A percentile compares a stretch with the other conserved stretches of the same genome.
Conservation (phyloP, 35 echinoderm and acorn worm species). For the Apostichopus japonicus region DNA sequence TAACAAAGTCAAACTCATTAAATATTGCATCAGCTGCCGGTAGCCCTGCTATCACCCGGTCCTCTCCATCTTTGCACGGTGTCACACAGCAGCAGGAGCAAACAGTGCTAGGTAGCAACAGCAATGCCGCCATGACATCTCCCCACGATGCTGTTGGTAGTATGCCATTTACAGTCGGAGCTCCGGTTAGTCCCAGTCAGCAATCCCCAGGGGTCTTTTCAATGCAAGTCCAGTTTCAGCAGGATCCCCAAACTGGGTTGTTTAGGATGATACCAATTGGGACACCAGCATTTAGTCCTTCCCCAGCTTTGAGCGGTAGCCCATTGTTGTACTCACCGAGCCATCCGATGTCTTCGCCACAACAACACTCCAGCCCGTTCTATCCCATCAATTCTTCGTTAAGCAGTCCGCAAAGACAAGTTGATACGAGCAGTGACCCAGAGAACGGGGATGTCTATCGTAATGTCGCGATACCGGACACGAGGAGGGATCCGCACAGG, state of each 20-base stretch:
- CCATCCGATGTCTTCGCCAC: neutral
- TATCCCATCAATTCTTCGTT: constrained; percentile 12
- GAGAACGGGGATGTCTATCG: constrained; percentile 10
- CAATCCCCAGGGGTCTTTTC: constrained; percentile 47
- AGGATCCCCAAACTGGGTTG: constrained; percentile 91
- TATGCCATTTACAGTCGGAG: neutral
- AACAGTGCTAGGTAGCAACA: neutral
- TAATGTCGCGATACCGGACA: constrained; percentile 30
- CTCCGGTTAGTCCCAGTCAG: neutral
- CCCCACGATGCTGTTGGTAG: neutral
- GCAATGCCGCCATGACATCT: neutral
- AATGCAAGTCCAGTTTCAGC: constrained; percentile 81
- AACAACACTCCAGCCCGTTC: constrained; percentile 10
- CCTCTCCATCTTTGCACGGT: neutral
- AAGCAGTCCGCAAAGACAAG: neutral
- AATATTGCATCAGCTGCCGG: neutral
- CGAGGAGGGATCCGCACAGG: constrained; percentile 59
- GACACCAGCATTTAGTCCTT: constrained; percentile 51
- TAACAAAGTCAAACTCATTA: neutral
- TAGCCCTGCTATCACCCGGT: neutral
- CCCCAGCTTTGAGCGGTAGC: constrained; percentile 29
- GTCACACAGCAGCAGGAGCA: neutral
- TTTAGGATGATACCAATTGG: constrained; percentile 79
- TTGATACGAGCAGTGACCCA: constrained; percentile 60
- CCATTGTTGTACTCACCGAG: neutral